Evolutionary conservation across 2,113 vertebrate species (phyloP), one percentile per base, ranked within the genome.

Genomic region (Labeo catla): DNA sequence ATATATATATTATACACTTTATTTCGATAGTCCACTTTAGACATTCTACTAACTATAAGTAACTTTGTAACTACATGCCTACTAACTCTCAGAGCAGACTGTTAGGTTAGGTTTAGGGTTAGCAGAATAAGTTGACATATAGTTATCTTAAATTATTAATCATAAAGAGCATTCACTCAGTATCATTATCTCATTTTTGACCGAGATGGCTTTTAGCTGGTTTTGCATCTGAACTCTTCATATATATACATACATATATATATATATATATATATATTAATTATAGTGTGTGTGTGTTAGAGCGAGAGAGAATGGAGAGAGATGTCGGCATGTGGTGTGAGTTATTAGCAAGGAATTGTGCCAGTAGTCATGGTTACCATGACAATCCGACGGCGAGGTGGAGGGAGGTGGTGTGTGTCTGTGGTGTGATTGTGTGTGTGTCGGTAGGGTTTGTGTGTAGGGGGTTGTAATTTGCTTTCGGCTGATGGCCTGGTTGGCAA

Each of bases 331-430:
- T 88, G 84, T 77, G 88, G 91, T 90, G 91, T 89, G 88, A 93
- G 88, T 89, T 83, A 85, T 87, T 88, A 91, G 86, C 87, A 70
- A 90, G 90, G 90, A 89, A 90, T 68, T 66, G 90, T 43, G 23
- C 90, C 89, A 90, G 91, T 91, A 89, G 90, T 92, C 89, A 90
- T 90, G 93, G 95, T 94, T 93, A 90, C 95, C 92, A 92, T 94
- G 93, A 89, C 90, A 84, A 94, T 89, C 90, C 81, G 63, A 85
- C 84, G 80, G 52, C 76, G 85, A 45, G 86, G 89, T 59, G 86
- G 52, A 87, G 86, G 87, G 49, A 76, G 68, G 86, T 87, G 77
- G 80, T 70, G 78, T 88, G 34, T 15, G 45, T 83, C n/a, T 72
- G n/a, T 83, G 80, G 63, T 72, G 70, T 54, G 61, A 66, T 57